These are phyloP conservation scores for Chrysemys picta DNA, from an alignment of 2,113 vertebrate species.

Conservation along the genomic window DNA sequence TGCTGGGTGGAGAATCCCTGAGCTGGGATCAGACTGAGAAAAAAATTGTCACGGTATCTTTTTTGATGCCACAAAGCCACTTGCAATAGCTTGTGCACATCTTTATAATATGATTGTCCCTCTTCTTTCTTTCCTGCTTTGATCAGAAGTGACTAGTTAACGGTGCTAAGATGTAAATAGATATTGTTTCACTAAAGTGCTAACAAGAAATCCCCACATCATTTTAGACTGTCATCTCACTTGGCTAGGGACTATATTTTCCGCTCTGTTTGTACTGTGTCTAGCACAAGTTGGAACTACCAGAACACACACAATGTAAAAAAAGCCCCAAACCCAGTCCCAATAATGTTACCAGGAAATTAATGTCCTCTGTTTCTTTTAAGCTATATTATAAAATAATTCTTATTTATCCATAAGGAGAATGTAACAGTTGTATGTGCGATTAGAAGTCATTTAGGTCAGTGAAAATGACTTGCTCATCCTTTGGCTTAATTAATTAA, in stretches of 20 bases:
- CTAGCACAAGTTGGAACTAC: neutral
- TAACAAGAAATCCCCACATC: conserved; percentile 5
- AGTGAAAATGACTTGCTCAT: neutral
- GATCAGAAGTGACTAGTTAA: neutral
- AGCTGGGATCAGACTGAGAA: neutral
- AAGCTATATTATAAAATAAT: neutral
- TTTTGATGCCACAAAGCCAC: neutral
- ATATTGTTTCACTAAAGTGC: neutral
- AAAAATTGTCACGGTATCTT: neutral
- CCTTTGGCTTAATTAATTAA: conserved; percentile 26
- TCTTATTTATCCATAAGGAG: neutral
- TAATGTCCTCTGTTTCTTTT: neutral
- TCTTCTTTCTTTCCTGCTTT: neutral
- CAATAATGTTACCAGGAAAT: neutral
- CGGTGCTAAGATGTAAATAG: neutral
- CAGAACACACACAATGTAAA: neutral
- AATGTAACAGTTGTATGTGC: neutral
- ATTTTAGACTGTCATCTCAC: neutral
- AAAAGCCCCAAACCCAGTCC: neutral
- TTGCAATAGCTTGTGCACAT: neutral
- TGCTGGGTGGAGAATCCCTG: neutral
- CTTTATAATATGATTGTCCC: neutral
- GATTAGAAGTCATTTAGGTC: conserved; percentile 21
- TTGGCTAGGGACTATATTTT: neutral
- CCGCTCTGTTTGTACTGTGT: neutral